Base-by-base conservation (phyloP, 1,140 invertebrate species). In the Ips nitidus region DNA sequence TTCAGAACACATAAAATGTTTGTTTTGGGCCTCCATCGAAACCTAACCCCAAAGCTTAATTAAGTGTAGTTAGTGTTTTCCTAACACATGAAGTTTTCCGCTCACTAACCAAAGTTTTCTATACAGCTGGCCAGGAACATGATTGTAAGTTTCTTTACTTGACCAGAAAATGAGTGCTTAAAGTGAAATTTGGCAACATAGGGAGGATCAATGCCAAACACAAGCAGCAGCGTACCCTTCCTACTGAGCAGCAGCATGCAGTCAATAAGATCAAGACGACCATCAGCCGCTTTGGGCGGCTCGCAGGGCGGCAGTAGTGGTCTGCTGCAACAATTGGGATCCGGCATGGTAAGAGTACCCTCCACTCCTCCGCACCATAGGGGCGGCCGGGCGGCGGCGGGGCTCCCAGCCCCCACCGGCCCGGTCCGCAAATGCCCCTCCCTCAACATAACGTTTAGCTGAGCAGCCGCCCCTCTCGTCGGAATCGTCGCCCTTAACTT, bases 201-300 rank as follows among this genome's bases (percentile, higher is more conserved):
- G 91, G 90, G 90, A 76, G 90, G 90, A 71, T 91, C 90, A 59
- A 91, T 94, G 89, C 92, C 92, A 73, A 93, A 92, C 78, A 93
- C 92, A 40, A 93, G 91, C 76, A 92, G 90, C 80, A 94, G 91
- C 79, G 91, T 93, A 41, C 91, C 92, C 22, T 92, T 92, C 80
- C 85, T 94, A 77, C 83, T 93, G 70, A 91, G 89, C 65, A 89
- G 90, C 52, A 92, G 90, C 70, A 91, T 93, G 89, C 90, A 89
- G 81, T 92, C 90, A 72, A 89, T 94, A 80, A 85, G 91, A 38
- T 91, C 90, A 55, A 85, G 91, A 1, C 85, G 92, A n/a, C 88
- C 91, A 2, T 90, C 89, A 8, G 87, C 88, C 2, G 85, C 87
- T 80, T 76, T 84, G 69, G 82, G 86, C 81, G 81, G 86, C 81